phyloP scores from a whole-genome alignment of 2,113 vertebrate genomes.

The Erinaceus europaeus region DNA sequence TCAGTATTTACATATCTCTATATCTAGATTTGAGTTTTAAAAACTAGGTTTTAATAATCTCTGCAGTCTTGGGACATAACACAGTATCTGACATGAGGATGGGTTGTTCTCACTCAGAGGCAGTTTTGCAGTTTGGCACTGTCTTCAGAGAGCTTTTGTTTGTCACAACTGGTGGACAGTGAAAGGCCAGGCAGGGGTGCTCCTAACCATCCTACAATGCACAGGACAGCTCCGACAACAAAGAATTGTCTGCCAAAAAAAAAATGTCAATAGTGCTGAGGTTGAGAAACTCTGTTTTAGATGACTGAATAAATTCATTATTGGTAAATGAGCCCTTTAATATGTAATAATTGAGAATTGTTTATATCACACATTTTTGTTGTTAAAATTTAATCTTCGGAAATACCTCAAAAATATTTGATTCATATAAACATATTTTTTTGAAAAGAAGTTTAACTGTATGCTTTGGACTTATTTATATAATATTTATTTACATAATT shows the following conservation, averaged over 20 bases:
- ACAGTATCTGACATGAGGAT: not conserved
- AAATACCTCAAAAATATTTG: not conserved
- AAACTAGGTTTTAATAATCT: not conserved
- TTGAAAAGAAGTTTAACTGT: not conserved
- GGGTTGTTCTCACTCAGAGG: not conserved
- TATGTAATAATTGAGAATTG: not conserved
- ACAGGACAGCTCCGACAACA: not conserved
- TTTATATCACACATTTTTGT: not conserved
- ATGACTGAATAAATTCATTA: not conserved
- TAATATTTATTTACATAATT: too few species aligned
- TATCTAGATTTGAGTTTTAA: not conserved
- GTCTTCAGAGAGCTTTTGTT: not conserved
- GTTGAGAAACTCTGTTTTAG: not conserved
- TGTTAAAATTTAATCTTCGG: constrained; percentile 8
- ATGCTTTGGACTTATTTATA: not conserved
- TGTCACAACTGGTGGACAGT: not conserved
- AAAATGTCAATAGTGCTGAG: too few species aligned
- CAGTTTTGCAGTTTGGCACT: not conserved
- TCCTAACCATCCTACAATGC: not conserved
- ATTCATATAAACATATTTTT: not conserved
- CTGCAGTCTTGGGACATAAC: not conserved
- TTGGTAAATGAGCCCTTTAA: not conserved
- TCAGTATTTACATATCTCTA: not conserved
- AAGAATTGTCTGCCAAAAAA: not conserved
- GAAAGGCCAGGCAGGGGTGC: not conserved